phyloP scores from a whole-genome alignment of 2,888 invertebrate species.

The Bellardia bayeri region DNA sequence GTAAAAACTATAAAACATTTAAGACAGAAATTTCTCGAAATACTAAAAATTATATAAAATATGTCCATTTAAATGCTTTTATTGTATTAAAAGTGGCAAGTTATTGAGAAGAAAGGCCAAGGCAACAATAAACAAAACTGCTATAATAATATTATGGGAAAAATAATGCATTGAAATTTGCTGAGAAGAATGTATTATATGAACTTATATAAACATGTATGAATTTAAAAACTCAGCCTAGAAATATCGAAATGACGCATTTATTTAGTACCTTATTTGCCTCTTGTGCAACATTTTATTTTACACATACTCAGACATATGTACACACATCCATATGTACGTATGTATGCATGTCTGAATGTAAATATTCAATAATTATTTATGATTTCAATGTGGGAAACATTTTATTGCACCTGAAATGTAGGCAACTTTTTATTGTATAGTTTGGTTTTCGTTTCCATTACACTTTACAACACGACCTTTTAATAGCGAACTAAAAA shows the following conservation, averaged over 20 bases:
- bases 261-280: conserved; percentile 30
- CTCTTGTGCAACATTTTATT: conserved; percentile 36
- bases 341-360: not conserved
- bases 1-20: no score
- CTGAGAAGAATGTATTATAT: not conserved
- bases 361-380: conserved; percentile 61
- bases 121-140: no score
- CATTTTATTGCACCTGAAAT: conserved; percentile 57
- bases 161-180: not conserved
- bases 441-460: conserved; percentile 24
- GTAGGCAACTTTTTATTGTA: conserved; percentile 35
- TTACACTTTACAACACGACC: conserved; percentile 17
- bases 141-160: no score
- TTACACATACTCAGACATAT: not conserved
- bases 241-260: conserved; percentile 32
- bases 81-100: no score
- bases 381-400: conserved; percentile 56
- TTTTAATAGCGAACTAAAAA: not conserved
- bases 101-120: no score
- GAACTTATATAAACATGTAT: not conserved
- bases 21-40: no score
- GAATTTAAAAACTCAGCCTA: not conserved
- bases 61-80: no score
- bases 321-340: not conserved
- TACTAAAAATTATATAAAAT: no score